phyloP scores from a whole-genome alignment of 2,888 invertebrate species.

The Carabus problematicus region DNA sequence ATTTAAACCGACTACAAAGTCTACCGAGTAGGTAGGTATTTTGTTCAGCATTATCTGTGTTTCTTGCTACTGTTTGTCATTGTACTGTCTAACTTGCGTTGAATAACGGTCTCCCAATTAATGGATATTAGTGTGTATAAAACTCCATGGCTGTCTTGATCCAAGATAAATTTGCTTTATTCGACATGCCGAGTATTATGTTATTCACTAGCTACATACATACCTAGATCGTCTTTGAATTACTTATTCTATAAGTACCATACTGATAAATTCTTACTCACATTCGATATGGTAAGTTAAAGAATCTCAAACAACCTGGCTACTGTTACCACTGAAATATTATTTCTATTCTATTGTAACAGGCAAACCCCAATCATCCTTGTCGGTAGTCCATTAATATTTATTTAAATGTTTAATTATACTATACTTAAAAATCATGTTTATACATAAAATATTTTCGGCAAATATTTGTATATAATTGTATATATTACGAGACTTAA shows the following conservation, averaged over 20 bases:
- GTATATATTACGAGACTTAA: too few relatives aligned
- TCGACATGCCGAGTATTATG: conserved; percentile 1
- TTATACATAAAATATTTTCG: too few relatives aligned
- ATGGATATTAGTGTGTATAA: conserved; percentile 34
- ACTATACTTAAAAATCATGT: too few relatives aligned
- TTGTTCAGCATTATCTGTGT: conserved; percentile 33
- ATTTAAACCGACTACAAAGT: conserved; percentile 44
- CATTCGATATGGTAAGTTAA: too few relatives aligned
- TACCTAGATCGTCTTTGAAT: background rate
- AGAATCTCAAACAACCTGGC: too few relatives aligned
- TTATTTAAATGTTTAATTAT: too few relatives aligned
- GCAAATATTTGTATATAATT: too few relatives aligned
- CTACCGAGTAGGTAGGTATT: conserved; percentile 21
- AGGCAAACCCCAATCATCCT: too few relatives aligned
- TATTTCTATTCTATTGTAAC: too few relatives aligned
- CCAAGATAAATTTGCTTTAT: conserved; percentile 39
- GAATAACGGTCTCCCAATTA: conserved; percentile 31
- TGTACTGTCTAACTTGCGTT: conserved; percentile 31
- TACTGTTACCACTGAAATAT: too few relatives aligned
- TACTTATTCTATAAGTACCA: background rate
- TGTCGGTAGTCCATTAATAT: too few relatives aligned
- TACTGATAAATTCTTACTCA: background rate
- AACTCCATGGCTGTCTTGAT: conserved; percentile 24
- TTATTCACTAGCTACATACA: too few relatives aligned
- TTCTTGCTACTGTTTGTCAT: conserved; percentile 22